Evolutionary conservation across 2,797 vertebrate genomes (phyloP), one percentile per base, ranked within the genome.

Genomic region (Myripristis jacobus): DNA sequence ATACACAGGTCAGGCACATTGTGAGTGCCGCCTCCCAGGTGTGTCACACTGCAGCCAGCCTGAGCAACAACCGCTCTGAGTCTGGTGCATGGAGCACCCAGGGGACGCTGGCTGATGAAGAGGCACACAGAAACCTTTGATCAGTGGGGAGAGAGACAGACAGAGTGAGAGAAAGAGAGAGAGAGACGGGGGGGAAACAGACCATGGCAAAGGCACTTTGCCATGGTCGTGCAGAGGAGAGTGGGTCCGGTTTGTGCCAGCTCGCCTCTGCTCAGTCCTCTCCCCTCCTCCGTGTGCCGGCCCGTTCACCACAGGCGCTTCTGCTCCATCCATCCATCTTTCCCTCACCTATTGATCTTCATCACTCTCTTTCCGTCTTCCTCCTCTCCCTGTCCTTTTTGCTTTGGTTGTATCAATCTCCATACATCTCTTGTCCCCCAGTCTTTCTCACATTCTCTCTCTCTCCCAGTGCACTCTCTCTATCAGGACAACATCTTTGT

Each of bases 61-160:
- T 62, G 57, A 48, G 46, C 44, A 47, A 19, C n/a, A 16, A 47
- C 46, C n/a, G 9, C 46, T 19, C 16, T 18, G 46, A 46, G 69
- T 56, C 68, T 70, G 81, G 54, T 77, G 73, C 70, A 65, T 31
- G 54, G 21, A 29, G 36, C 65, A 52, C 82, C 74, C 79, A 18
- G 43, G 85, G 86, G 87, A 87, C 68, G 34, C 38, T 3, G 59
- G 69, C 73, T 87, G 90, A 90, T 89, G 68, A 80, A 89, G 79
- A 68, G 66, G 75, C 66, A 81, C 75, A 85, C 74, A 81, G 81
- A 79, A 81, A 86, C 73, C 79, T 89, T 83, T 84, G 81, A 88
- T 80, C 74, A 75, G 41, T 61, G 63, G 51, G 63, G 22, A n/a
- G 48, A 21, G 44, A 29, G 29, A 36, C 6, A 22, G 13, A 46